Base-by-base conservation (phyloP, 1,140 invertebrate species). In the Mylabris phalerata region DNA sequence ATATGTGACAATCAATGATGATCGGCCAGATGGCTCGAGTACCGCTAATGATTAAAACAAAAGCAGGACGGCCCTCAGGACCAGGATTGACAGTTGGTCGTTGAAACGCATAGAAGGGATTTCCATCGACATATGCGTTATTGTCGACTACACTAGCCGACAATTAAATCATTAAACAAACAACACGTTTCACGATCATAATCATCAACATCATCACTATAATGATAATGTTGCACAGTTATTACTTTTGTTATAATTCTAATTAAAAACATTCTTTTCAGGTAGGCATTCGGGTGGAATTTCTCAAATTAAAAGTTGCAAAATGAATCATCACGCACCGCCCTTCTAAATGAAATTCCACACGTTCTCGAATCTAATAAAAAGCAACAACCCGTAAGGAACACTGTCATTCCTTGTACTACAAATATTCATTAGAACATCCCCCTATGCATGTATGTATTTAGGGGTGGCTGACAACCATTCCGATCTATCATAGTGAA, bases 401-500 rank as follows among this genome's bases (percentile, higher is more conserved):
- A 64, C 57, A 55, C 58, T 60, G 57, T 66, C 61, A 57, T 61
- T 63, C 57, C 64, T 63, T 60, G 65, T 61, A 64, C 60, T 62
- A 67, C 65, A 67, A 67, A 67, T 67, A 67, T 67, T 67, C 65
- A 67, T 67, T 64, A 67, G 62, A 54, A 50, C 48, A 42, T 42
- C 55, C 50, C 60, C 50, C 56, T 45, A 32, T 32, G 7, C 32
- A 38, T 39, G 40, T 41, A 41, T 56, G 60, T 27, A 32, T 32
- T 32, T 32, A 32, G 7, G 59, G 45, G 56, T 55, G 51, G 32
- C 7, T 32, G 32, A 5, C 4, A 7, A 32, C 32, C 45, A 38
- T 32, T 39, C 55, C 39, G 47, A 55, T 55, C 48, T 52, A 50
- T 59, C 57, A 50, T 47, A 48, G 25, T 52, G 50, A 46, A 46